phyloP scores from a whole-genome alignment of 2,888 invertebrate genomes.

The Spilarctia lutea region DNA sequence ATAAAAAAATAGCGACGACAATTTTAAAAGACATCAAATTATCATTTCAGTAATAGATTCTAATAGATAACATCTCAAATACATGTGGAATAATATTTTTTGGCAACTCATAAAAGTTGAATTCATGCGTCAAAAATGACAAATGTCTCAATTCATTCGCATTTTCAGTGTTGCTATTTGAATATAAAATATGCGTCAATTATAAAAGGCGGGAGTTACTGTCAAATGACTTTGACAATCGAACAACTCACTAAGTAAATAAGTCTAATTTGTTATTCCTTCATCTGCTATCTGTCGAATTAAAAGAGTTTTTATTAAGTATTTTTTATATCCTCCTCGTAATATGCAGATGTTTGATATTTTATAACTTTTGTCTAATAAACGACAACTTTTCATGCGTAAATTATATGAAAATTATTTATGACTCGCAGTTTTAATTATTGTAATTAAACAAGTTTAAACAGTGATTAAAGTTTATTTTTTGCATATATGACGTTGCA shows the following conservation, averaged over 20 bases:
- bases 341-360: background rate
- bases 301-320: background rate
- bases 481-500: too few species aligned
- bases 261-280: background rate
- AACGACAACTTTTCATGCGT: background rate
- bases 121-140: background rate
- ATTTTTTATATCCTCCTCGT: background rate
- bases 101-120: background rate
- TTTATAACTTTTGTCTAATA: background rate
- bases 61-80: background rate
- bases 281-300: background rate
- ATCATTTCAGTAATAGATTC: background rate
- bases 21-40: background rate
- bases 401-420: too few species aligned
- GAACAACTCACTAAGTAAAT: background rate
- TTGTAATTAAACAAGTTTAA: too few species aligned
- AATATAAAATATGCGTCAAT: background rate
- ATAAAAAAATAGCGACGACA: background rate
- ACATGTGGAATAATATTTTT: background rate
- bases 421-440: too few species aligned
- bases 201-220: background rate
- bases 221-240: background rate
- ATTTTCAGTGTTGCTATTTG: background rate
- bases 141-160: background rate
- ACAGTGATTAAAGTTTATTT: too few species aligned